These are phyloP conservation scores for Saxicola maurus DNA, from an alignment of 2,797 vertebrate genomes.

Conservation along the genomic window DNA sequence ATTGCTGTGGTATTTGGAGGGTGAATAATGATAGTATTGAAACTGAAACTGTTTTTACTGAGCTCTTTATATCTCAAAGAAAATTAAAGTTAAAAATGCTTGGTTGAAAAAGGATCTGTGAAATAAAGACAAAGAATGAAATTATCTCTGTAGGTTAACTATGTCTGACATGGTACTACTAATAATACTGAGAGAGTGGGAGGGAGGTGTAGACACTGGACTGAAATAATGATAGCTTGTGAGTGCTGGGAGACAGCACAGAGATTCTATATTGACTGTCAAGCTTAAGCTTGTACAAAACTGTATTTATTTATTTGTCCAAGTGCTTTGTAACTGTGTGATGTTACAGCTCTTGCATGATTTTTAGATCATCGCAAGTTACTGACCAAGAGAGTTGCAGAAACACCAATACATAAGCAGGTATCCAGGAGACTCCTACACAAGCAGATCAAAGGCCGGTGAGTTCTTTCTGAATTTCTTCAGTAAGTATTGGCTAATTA, in stretches of 20 bases:
- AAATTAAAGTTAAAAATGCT: not conserved
- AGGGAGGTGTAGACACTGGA: not conserved
- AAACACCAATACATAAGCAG: conserved; percentile 91
- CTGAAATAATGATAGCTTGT: not conserved
- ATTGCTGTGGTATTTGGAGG: not conserved
- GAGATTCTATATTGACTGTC: not conserved
- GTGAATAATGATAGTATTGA: not conserved
- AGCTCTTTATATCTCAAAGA: not conserved
- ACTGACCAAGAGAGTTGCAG: conserved; percentile 87
- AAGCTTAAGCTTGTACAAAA: not conserved
- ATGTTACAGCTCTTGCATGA: not conserved
- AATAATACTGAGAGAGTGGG: not conserved
- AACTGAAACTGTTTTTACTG: not conserved
- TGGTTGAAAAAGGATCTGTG: not conserved
- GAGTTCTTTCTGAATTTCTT: conserved; percentile 26
- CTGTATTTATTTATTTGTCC: not conserved
- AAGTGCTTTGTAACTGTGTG: not conserved
- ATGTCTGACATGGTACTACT: not conserved
- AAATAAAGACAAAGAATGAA: not conserved
- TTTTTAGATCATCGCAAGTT: conserved; percentile 79
- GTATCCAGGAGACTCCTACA: conserved; percentile 83
- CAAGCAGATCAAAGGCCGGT: conserved; percentile 88
- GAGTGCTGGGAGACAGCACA: not conserved
- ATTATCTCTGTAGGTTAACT: not conserved
- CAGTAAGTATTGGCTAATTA: not conserved